Percentiles rank a stretch among this genome's conserved stretches.
Evolutionary conservation across 2,888 invertebrate genomes (phyloP).

Genomic region (Tipula unca): DNA sequence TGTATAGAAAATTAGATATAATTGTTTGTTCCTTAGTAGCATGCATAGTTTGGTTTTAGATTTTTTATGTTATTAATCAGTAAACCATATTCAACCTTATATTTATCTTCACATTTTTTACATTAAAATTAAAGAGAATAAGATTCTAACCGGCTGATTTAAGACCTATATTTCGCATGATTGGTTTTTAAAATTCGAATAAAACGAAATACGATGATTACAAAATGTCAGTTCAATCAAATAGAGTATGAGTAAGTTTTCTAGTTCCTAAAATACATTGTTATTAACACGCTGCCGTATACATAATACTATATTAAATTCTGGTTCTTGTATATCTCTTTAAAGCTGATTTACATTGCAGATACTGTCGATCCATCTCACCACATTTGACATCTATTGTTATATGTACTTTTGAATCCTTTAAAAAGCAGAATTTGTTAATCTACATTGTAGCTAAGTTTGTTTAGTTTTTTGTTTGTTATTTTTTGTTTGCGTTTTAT

Average conservation of each 20-base stretch:
- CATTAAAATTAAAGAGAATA: not conserved
- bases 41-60: not conserved
- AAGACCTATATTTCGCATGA: too few relatives aligned
- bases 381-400: not conserved
- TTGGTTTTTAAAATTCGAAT: too few relatives aligned
- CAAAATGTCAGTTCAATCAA: not conserved
- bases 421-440: not conserved
- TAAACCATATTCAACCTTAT: not conserved
- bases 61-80: not conserved
- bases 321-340: too few relatives aligned
- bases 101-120: not conserved
- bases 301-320: too few relatives aligned
- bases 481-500: constrained; percentile 23
- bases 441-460: not conserved
- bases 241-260: too few relatives aligned
- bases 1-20: not conserved
- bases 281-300: too few relatives aligned
- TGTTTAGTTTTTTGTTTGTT: constrained; percentile 18
- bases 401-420: not conserved
- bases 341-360: not conserved
- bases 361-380: not conserved
- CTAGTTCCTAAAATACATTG: too few relatives aligned
- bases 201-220: not conserved
- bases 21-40: not conserved
- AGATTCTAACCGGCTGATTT: not conserved